Base-by-base conservation (phyloP, 2,888 invertebrate species). In the Agrotis ipsilon region DNA sequence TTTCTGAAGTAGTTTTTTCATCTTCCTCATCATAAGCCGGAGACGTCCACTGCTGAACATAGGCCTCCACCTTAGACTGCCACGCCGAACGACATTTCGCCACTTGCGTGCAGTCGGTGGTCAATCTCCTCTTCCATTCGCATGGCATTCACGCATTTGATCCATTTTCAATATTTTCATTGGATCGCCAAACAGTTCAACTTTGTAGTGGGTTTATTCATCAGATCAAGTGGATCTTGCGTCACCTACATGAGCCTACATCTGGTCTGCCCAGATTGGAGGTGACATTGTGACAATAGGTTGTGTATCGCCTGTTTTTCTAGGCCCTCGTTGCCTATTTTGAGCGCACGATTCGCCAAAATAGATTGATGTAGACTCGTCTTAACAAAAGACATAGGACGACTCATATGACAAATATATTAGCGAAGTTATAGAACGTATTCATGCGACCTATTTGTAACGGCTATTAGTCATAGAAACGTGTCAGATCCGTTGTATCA, bases 391-490 rank as follows among this genome's bases (percentile, higher is more conserved):
- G 11, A 54, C 45, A 49, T 68, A 51, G 16, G 19, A 16, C 45
- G 18, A 49, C 24, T 46, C 51, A 55, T 72, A 49, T 54, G 61
- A 21, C 48, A 21, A 52, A 66, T 48, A 61, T n/a, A 55, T 51
- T 39, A 32, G 4, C 62, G 18, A 43, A 49, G 43, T 49, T 54
- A 46, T 43, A 45, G 58, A 74, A 58, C 39, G n/a, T 64, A 62
- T 60, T 62, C 46, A 45, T 52, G 21, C 57, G 51, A 51, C 48
- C 32, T 57, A 72, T 24, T 72, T 54, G 59, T 64, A 58, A 55
- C 46, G n/a, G 6, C 16, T 63, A 19, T 83, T 76, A 80, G 71
- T 82, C 81, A 77, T 57, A 62, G 54, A 68, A 70, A 77, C 55
- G 59, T 70, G 67, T 49, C 43, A 48, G 61, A 48, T 64, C 64